phyloP scores from a whole-genome alignment of 2,113 vertebrate species.

The Pardalotus punctatus region DNA sequence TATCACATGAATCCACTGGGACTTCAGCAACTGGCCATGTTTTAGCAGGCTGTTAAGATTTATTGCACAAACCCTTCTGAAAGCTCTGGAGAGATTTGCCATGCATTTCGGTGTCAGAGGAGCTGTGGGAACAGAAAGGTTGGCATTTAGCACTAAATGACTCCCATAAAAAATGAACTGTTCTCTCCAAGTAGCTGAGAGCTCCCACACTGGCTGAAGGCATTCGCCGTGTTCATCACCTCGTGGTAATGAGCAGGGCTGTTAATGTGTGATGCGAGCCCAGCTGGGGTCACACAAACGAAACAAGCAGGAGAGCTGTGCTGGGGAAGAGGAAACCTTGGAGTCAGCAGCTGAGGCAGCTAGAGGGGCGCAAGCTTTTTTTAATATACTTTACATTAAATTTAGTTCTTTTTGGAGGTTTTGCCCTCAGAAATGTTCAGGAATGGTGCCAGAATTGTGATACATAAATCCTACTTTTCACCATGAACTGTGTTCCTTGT shows the following conservation, averaged over 20 bases:
- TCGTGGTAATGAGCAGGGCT: background rate
- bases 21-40: background rate
- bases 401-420: background rate
- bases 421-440: background rate
- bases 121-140: background rate
- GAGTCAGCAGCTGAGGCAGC: background rate
- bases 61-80: background rate
- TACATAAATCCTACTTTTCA: constrained; percentile 8
- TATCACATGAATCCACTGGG: background rate
- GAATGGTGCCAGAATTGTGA: background rate
- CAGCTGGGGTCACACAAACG: background rate
- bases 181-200: background rate
- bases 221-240: background rate
- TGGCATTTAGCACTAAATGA: background rate
- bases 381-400: background rate
- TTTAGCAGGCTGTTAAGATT: background rate
- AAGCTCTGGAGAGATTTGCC: background rate
- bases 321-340: background rate
- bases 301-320: background rate
- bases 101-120: background rate
- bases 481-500: background rate
- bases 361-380: background rate
- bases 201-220: background rate
- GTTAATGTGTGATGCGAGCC: background rate
- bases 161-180: background rate